Percentiles rank a stretch among this genome's conserved stretches.
Evolutionary conservation across 2,797 vertebrate genomes (phyloP).

Genomic region (Channa striata): DNA sequence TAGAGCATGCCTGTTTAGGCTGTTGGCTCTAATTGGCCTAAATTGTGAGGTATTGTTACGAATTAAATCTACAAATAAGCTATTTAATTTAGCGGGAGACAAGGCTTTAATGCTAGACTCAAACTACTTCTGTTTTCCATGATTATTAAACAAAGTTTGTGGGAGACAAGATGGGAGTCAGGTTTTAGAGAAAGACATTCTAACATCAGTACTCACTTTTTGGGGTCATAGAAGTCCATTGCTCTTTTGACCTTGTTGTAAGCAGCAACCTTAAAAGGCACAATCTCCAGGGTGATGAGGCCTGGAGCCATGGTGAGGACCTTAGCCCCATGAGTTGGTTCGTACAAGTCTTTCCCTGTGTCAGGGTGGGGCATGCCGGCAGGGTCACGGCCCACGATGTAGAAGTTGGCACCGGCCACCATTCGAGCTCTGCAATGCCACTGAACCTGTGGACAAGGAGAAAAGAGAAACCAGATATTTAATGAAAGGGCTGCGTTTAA

Average conservation of each 20-base stretch:
- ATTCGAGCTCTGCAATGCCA: constrained; percentile 98
- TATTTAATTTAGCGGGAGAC: constrained; percentile 16
- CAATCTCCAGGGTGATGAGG: constrained; percentile 95
- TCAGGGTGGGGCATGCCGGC: constrained; percentile 97
- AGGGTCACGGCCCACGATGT: constrained; percentile 97
- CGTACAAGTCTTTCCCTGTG: constrained; percentile 96
- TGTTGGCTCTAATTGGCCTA: constrained; percentile 53
- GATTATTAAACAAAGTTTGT: constrained; percentile 12
- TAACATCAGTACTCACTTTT: constrained; percentile 87
- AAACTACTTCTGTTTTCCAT: constrained; percentile 13
- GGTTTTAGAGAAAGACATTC: neutral
- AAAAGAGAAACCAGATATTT: neutral
- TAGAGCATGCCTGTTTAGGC: constrained; percentile 59
- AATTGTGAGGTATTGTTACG: constrained; percentile 49
- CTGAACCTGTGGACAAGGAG: constrained; percentile 88
- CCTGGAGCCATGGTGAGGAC: constrained; percentile 99
- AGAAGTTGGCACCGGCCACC: constrained; percentile 99
- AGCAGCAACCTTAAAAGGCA: constrained; percentile 97
- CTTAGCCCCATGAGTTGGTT: constrained; percentile 96
- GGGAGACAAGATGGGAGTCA: neutral
- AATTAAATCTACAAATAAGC: constrained; percentile 44
- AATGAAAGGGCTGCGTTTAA: neutral
- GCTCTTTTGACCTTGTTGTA: constrained; percentile 95
- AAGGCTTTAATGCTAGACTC: neutral
- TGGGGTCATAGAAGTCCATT: constrained; percentile 96